These are phyloP conservation scores for Bagarius yarrelli DNA, from an alignment of 2,113 vertebrate species.

Conservation along the genomic window DNA sequence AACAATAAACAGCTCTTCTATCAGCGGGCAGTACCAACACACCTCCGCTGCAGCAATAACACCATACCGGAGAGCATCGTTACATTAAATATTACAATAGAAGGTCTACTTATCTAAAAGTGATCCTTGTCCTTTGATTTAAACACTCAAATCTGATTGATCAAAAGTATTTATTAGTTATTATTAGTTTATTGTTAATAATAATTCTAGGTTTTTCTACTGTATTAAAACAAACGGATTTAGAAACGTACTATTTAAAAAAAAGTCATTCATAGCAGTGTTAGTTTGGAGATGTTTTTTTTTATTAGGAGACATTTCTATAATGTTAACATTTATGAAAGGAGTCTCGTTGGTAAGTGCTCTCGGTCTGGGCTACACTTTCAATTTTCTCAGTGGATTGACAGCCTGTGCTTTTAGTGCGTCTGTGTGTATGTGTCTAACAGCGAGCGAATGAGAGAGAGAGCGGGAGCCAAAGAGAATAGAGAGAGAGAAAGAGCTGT, in stretches of 20 bases:
- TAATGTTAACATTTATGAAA: not conserved
- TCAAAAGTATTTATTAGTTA: too few species aligned
- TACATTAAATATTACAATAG: too few species aligned
- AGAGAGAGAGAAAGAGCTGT: not conserved
- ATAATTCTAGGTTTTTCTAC: not conserved
- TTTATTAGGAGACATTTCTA: not conserved
- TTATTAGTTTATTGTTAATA: not conserved
- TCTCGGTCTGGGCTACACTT: not conserved
- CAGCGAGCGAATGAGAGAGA: not conserved
- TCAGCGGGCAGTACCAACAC: not conserved
- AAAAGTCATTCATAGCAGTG: not conserved
- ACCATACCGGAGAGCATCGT: not conserved
- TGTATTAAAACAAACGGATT: not conserved
- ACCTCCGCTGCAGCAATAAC: not conserved
- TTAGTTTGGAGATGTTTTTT: not conserved
- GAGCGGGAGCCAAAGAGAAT: not conserved
- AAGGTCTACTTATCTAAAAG: too few species aligned
- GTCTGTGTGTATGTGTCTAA: not conserved
- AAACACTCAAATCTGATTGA: too few species aligned
- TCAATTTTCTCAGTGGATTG: not conserved
- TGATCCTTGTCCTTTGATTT: too few species aligned
- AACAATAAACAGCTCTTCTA: not conserved
- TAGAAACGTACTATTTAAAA: not conserved
- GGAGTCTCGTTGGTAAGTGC: not conserved
- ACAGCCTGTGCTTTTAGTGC: constrained; percentile 1